Percentiles rank a stretch among this genome's conserved stretches.
phyloP scores from a whole-genome alignment of 2,113 vertebrate genomes.

The Penelope pileata region DNA sequence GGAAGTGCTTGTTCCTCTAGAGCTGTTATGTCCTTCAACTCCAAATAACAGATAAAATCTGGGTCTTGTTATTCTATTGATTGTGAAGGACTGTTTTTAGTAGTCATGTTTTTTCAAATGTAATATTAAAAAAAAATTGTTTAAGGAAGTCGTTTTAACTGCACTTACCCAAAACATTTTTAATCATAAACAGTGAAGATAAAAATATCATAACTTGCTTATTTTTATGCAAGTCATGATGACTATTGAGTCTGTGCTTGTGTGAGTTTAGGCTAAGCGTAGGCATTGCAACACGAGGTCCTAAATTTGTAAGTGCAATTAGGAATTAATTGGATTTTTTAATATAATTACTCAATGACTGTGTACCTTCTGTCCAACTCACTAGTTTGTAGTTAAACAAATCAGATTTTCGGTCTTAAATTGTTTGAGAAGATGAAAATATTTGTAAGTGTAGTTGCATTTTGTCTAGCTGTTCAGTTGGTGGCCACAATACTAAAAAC shows the following conservation, averaged over 20 bases:
- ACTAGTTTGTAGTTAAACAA: conserved; percentile 31
- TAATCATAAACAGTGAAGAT: conserved; percentile 13
- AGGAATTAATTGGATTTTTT: conserved; percentile 18
- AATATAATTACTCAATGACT: conserved; percentile 49
- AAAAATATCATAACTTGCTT: conserved; percentile 29
- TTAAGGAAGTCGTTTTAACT: conserved; percentile 33
- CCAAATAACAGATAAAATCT: no score
- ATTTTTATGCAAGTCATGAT: conserved; percentile 12
- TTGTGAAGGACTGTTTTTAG: not conserved
- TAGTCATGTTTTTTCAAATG: not conserved
- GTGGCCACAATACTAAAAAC: not conserved
- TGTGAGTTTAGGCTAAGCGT: conserved; percentile 16
- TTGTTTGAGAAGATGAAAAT: not conserved
- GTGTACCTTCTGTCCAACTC: conserved; percentile 15
- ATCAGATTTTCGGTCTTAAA: not conserved
- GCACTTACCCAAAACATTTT: not conserved
- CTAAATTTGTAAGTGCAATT: conserved; percentile 56
- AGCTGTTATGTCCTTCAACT: not conserved
- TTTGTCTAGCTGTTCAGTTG: not conserved
- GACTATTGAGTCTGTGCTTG: conserved; percentile 43
- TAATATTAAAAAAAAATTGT: conserved; percentile 21
- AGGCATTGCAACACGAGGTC: conserved; percentile 3
- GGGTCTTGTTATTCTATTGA: not conserved
- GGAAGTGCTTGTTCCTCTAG: not conserved
- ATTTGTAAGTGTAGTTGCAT: not conserved